Base-by-base conservation (phyloP, 2,888 invertebrate species). In the Acleris cristana region DNA sequence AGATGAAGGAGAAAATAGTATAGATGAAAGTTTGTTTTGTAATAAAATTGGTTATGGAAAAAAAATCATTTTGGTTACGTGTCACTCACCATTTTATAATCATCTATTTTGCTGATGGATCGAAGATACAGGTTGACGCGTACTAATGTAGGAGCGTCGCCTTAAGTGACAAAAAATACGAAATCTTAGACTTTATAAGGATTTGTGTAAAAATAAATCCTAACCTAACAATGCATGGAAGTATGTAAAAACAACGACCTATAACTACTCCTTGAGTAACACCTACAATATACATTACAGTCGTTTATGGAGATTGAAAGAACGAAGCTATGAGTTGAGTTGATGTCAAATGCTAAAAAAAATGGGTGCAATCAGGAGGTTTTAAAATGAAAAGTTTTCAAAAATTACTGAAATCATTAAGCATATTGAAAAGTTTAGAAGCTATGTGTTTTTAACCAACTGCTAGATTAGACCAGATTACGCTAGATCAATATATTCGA, bases 71-170 rank as follows among this genome's bases (percentile, higher is more conserved):
- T 77, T 78, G 80, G 77, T 80, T 77, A 79, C 80, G 80, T 87
- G 79, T 89, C 83, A 97, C 98, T 98, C 96, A 98, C 98, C 98
- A 98, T 99, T 95, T 98, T 97, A 94, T 98, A 98, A 96, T 98
- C 98, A 94, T 98, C 97, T 95, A 99, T 98, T 96, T 98, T 98
- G 95, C 98, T 98, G 95, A 99, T 98, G 94, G 98, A 98, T 89
- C 99, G 96, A 80, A 99, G 96, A 94, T 96, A 97, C 95, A 99
- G 95, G 96, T 99, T 98, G 95, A 98, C 98, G 89, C 94, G 93
- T 87, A 98, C 98, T 93, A 95, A 93, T 88, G 98, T 97, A 84
- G 98, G 96, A 90, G 95, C 95, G 93, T 96, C 96, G 94, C 95
- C 96, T 95, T 66, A 95, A 74, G 79, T 85, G 85, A 88, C 84